These are phyloP conservation scores for Manis pentadactyla DNA, from an alignment of 2,797 vertebrate species.

Conservation along the genomic window DNA sequence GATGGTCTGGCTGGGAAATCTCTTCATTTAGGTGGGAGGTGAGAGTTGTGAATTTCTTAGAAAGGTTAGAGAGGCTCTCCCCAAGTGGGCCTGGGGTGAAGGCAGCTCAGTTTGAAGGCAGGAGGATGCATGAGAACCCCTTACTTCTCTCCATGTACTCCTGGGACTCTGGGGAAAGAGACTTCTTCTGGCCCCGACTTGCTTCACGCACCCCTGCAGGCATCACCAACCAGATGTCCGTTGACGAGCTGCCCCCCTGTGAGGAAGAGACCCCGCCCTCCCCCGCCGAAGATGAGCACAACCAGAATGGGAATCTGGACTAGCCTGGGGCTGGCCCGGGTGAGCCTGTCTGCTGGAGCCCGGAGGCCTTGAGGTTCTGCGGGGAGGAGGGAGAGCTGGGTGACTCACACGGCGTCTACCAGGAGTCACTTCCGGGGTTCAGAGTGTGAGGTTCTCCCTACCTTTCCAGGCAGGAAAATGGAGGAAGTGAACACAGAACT, in stretches of 20 bases:
- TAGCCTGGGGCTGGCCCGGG: constrained; percentile 78
- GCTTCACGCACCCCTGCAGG: constrained; percentile 84
- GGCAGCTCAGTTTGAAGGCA: background rate
- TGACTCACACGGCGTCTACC: background rate
- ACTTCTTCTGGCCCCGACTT: background rate
- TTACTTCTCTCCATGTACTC: background rate
- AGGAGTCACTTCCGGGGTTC: background rate
- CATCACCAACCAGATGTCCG: constrained; percentile 91
- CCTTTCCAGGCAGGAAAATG: background rate
- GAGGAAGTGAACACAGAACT: background rate
- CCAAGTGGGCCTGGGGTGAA: background rate
- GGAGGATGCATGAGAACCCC: background rate
- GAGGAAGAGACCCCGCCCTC: constrained; percentile 80
- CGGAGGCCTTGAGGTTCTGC: background rate
- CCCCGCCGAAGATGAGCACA: constrained; percentile 71
- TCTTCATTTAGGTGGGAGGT: background rate
- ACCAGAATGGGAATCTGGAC: constrained; percentile 88
- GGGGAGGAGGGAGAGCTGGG: background rate
- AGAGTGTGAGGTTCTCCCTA: background rate
- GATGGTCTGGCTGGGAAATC: background rate
- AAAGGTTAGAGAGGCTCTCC: background rate
- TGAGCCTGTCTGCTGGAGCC: background rate
- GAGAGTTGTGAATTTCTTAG: background rate
- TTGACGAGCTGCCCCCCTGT: constrained; percentile 88
- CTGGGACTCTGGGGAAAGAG: background rate